Base-by-base conservation (phyloP, 2,797 vertebrate species). In the Gymnocypris eckloni region DNA sequence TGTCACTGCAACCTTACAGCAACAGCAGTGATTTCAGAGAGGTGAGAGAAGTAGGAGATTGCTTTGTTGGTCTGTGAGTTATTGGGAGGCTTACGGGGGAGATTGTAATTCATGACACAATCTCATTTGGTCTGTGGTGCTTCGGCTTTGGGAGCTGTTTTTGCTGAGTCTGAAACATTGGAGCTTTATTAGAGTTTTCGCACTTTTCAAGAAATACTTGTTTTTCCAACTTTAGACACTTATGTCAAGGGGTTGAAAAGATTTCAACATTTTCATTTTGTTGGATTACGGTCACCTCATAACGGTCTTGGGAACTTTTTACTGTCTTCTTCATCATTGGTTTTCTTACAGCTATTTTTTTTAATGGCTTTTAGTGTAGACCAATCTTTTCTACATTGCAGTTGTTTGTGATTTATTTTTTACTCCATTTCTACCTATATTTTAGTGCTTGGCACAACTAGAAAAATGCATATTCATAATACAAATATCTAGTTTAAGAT, bases 41-140 rank as follows among this genome's bases (percentile, higher is more conserved):
- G 48, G 15, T n/a, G 25, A 3, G 20, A 50, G 4, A 20, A 66
- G 50, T 12, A 25, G 79, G 25, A 70, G 69, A 41, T 28, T 71
- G 39, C 77, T 43, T 56, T 82, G 67, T 56, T 50, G 41, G 78
- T 54, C 67, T 41, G n/a, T 13, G 66, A 71, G 48, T 25, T 72
- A 82, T 71, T 56, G 66, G 22, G 22, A 69, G 15, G 52, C 81
- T 82, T 82, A 41, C 48, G 28, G 22, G 72, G 67, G 37, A 71
- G 67, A 72, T 72, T 76, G 43, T 66, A 8, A 45, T 73, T 64
- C 20, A 70, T 69, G 48, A 70, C 7, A 25, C 64, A 3, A 18
- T 75, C 56, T 75, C 56, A 1, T 61, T 83, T 54, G 33, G 45
- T 81, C 66, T 54, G 28, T 81, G 43, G 54, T 67, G 6, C 15